Evolutionary conservation across 2,113 vertebrate genomes (phyloP).

Genomic region (Cygnus buccinator): DNA sequence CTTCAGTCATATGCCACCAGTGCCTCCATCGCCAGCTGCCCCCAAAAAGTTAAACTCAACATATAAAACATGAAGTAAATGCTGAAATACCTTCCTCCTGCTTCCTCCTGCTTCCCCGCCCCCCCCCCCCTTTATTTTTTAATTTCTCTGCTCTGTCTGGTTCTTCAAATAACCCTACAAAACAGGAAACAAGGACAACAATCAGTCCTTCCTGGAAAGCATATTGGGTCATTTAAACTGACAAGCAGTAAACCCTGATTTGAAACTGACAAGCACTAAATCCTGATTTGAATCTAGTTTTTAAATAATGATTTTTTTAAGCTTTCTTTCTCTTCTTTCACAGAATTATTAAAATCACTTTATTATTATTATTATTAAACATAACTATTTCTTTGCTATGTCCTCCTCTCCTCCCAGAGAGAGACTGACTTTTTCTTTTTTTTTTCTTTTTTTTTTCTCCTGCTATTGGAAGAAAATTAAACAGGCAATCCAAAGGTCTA

Average conservation of each 20-base stretch:
- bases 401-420: background rate
- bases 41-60: background rate
- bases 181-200: background rate
- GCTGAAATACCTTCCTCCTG: accelerated
- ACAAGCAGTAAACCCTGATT: background rate
- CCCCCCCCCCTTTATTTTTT: too few relatives aligned
- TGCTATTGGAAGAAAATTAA: background rate
- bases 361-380: background rate
- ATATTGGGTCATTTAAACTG: background rate
- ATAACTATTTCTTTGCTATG: background rate
- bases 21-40: background rate
- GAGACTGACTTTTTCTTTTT: background rate
- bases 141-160: background rate
- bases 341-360: background rate
- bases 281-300: background rate
- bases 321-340: background rate
- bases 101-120: too few relatives aligned
- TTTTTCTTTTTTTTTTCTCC: background rate
- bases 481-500: background rate
- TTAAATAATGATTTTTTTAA: background rate
- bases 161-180: background rate
- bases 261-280: background rate
- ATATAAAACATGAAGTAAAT: background rate
- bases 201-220: background rate
- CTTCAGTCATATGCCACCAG: background rate